These are phyloP conservation scores for Smithornis capensis DNA, from an alignment of 2,113 vertebrate species.

Conservation along the genomic window DNA sequence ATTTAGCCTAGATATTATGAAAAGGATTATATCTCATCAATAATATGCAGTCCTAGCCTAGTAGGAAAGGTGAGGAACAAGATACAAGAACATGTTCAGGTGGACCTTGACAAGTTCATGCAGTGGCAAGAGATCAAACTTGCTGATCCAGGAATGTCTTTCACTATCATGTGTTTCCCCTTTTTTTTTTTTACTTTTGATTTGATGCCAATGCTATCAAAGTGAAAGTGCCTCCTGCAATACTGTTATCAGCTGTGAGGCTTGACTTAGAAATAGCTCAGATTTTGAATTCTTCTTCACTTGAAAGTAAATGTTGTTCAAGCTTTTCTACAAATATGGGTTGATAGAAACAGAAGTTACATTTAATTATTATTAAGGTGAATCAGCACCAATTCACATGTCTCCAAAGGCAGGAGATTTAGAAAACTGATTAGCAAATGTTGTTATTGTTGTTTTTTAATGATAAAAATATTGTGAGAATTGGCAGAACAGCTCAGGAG, in stretches of 20 bases:
- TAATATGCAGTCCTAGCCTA: not conserved
- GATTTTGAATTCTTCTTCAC: not conserved
- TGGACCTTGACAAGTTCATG: not conserved
- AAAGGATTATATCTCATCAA: not conserved
- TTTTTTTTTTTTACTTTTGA: not conserved
- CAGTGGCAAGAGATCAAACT: not conserved
- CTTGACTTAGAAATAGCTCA: not conserved
- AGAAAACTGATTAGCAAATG: not conserved
- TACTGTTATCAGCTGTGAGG: not conserved
- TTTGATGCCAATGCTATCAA: not conserved
- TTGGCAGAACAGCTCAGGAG: constrained; percentile 26
- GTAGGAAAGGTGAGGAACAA: not conserved
- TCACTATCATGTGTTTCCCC: not conserved
- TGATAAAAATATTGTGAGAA: constrained; percentile 60
- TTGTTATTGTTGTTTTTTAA: constrained; percentile 27
- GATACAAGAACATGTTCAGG: not conserved
- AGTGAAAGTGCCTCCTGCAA: not conserved
- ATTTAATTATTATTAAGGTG: not conserved
- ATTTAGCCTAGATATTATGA: not conserved
- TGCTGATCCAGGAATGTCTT: not conserved
- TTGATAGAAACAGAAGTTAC: not conserved
- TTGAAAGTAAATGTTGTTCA: not conserved
- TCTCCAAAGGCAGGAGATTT: not conserved
- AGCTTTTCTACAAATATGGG: not conserved
- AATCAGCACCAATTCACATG: not conserved